Base-by-base conservation (phyloP, 2,888 invertebrate genomes). In the Ophion slaviceki region DNA sequence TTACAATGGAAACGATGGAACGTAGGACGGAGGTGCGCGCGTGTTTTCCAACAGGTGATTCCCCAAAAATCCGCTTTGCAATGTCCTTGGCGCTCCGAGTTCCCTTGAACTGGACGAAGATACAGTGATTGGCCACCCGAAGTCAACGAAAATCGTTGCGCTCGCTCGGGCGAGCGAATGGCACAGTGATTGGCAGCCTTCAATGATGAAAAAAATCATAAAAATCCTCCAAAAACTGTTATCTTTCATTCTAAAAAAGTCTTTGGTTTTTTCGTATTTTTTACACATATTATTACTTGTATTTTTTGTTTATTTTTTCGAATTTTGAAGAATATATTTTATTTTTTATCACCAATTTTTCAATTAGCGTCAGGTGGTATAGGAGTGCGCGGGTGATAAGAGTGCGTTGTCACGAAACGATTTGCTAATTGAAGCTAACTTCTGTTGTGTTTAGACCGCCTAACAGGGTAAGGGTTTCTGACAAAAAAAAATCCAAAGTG, bases 41-140 rank as follows among this genome's bases (percentile, higher is more conserved):
- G 47, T 47, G 47, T 68, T 79, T 72, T 61, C 68, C 79, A 66
- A 75, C 79, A 83, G 83, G 83, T 83, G 78, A 61, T 61, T 74
- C 32, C 28, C 11, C 36, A 61, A 40, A 68, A 72, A 83, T 83
- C 79, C 67, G 74, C 79, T 83, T 74, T 74, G n/a, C 40, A 20
- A 36, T 36, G 72, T 67, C 28, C 11, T 61, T 28, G 66, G 57
- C 66, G 45, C 62, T 70, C 45, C n/a, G 10, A 47, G 61, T 28
- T 14, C 47, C 17, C 70, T 28, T 8, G 32, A 57, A 45, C 66
- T 24, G 14, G 11, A 24, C 0, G n/a, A 45, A n/a, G 45, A 7
- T n/a, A 40, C 72, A 72, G 80, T 72, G 7, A 72, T 80, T 64
- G 80, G 71, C 71, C 53, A 67, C 59, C 8, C 4, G 7, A 28